Evolutionary conservation across 2,888 invertebrate species (phyloP).

Genomic region (Griposia aprilina): DNA sequence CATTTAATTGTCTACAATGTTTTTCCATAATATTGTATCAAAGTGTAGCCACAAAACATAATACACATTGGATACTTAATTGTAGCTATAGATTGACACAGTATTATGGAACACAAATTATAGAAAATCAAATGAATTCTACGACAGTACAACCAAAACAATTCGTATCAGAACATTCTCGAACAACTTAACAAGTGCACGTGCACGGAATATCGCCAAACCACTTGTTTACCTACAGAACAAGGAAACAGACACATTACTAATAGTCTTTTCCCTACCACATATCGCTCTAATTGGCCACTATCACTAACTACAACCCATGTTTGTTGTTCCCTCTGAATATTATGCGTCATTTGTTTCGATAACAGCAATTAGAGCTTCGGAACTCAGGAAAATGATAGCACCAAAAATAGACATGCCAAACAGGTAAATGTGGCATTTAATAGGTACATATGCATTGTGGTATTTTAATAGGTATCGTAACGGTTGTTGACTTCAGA

Average conservation of each 20-base stretch:
- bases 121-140: neutral
- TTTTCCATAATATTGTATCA: too few species aligned
- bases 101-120: too few species aligned
- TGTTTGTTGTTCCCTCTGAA: constrained; percentile 38
- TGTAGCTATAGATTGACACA: too few species aligned
- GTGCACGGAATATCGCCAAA: constrained; percentile 12
- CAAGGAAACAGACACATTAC: constrained; percentile 57
- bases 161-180: constrained; percentile 8
- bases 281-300: constrained; percentile 52
- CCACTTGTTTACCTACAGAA: constrained; percentile 35
- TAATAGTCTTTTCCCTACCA: constrained; percentile 45
- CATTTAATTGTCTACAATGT: too few species aligned
- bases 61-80: too few species aligned
- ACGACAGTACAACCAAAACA: neutral
- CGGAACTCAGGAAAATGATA: constrained; percentile 41
- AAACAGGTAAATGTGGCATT: constrained; percentile 51
- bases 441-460: neutral
- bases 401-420: constrained; percentile 43
- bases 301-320: constrained; percentile 56
- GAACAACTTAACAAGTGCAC: neutral
- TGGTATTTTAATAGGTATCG: constrained; percentile 32
- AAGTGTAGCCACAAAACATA: too few species aligned
- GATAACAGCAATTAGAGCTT: constrained; percentile 46
- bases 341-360: constrained; percentile 48
- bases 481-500: neutral